Conservation (phyloP, 2,888 invertebrate genomes). For the Prosapia bicincta region DNA sequence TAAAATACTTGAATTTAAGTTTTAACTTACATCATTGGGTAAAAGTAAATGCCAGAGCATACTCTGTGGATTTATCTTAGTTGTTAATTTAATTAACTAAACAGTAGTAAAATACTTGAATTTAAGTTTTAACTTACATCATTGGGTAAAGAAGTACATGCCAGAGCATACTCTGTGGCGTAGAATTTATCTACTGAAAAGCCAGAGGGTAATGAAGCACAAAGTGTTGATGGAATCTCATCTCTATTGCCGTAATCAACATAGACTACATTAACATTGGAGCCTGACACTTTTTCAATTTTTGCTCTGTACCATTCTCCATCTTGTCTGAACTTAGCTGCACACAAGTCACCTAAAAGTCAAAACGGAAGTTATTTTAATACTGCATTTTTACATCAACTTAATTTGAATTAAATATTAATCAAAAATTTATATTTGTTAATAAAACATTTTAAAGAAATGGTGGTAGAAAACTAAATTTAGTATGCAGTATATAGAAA, state of each 20-base stretch:
- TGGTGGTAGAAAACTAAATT: too few species aligned
- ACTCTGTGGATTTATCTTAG: constrained; percentile 74
- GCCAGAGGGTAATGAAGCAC: constrained; percentile 79
- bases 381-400: too few species aligned
- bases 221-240: constrained; percentile 56
- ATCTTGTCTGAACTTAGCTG: constrained; percentile 84
- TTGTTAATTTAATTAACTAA: too few species aligned
- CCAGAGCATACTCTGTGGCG: constrained; percentile 84
- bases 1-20: too few species aligned
- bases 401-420: too few species aligned
- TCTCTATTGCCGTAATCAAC: constrained; percentile 97
- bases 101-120: too few species aligned
- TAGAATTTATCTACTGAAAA: constrained; percentile 70
- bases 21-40: constrained; percentile 70
- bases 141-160: constrained; percentile 76
- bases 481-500: too few species aligned
- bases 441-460: too few species aligned
- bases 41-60: constrained; percentile 79
- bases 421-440: too few species aligned
- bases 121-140: constrained; percentile 67
- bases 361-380: too few species aligned
- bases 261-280: constrained; percentile 78
- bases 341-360: constrained; percentile 71
- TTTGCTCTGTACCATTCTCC: constrained; percentile 96
- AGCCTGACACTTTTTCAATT: constrained; percentile 73